Evolutionary conservation across 2,888 invertebrate genomes (phyloP), one percentile per base, ranked within the genome.

Genomic region (Orchesellides sinensis): DNA sequence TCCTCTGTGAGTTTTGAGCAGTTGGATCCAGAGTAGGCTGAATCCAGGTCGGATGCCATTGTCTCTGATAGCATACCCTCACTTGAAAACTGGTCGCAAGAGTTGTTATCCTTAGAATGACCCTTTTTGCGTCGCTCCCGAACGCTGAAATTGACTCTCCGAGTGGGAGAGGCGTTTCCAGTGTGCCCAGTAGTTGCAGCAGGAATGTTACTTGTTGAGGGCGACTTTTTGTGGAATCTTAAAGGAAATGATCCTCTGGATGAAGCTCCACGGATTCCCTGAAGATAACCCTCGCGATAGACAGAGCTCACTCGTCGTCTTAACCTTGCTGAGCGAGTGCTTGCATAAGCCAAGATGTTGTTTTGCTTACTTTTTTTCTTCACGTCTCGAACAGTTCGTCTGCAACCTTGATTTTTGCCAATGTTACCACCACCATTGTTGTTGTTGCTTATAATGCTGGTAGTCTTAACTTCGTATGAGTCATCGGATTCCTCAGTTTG

Each of bases 301-400:
- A 87, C 84, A 1, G 87, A 85, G 56, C 87, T 86, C 10, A 87
- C 77, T 0, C 86, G 66, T 10, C 86, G 69, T 8, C 86, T 52
- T 23, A 86, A 78, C n/a, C 68, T 40, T 61, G 52, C 40, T 17
- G 63, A 52, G 10, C 70, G 68, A 14, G 52, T 70, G 40, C 66
- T 72, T n/a, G 69, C 70, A 40, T 45, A 29, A 29, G 68, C 70
- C 74, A 68, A 65, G 8, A 49, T 54, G 19, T 69, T 75, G 27
- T 85, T 84, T 45, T 84, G 80, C 45, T 74, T 81, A 25, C 84
- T 84, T 52, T 83, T 83, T 23, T 84, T 83, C 61, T 88, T 88
- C 47, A 87, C 86, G 35, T 83, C 83, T 0, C 88, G 85, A 8
- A 88, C 88, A 8, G 88, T 88, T 4, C 84, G 73, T 35, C 87